Percentiles rank a stretch among this genome's conserved stretches.
phyloP scores from a whole-genome alignment of 2,113 vertebrate genomes.

The Picathartes gymnocephalus region DNA sequence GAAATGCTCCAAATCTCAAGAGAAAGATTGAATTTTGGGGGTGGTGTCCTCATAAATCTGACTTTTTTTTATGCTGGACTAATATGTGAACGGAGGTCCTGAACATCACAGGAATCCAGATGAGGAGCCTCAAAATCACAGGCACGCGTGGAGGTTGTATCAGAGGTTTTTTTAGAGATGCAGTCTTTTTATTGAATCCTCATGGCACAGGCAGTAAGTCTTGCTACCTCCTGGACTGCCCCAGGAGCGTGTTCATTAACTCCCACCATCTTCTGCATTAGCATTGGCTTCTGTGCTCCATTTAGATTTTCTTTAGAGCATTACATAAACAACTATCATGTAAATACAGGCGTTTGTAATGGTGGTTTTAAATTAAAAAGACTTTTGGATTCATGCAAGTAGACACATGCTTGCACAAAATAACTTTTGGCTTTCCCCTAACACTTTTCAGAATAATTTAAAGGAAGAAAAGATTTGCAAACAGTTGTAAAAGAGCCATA shows the following conservation, averaged over 20 bases:
- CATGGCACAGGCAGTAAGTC: background rate
- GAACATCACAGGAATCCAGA: background rate
- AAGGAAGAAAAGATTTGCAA: conserved; percentile 64
- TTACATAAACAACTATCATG: conserved; percentile 57
- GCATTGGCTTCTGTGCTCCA: conserved; percentile 12
- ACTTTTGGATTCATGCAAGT: conserved; percentile 41
- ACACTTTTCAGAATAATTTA: conserved; percentile 48
- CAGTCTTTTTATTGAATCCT: background rate
- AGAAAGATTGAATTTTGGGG: background rate
- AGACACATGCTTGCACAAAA: conserved; percentile 48
- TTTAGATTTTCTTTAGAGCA: conserved; percentile 42
- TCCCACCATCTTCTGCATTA: conserved; percentile 45
- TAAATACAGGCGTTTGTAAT: conserved; percentile 59
- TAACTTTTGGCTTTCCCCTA: conserved; percentile 54
- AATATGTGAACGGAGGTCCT: background rate
- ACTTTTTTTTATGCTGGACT: background rate
- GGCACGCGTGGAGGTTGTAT: background rate
- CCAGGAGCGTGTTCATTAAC: background rate
- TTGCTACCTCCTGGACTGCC: background rate
- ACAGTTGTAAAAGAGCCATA: conserved; percentile 65
- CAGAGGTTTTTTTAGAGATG: background rate
- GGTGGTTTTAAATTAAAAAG: conserved; percentile 53
- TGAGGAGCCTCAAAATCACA: background rate
- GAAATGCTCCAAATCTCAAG: background rate
- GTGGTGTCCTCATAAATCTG: background rate